These are phyloP conservation scores for Acromyrmex echinatior DNA, from an alignment of 1,140 invertebrate genomes.

Conservation along the genomic window DNA sequence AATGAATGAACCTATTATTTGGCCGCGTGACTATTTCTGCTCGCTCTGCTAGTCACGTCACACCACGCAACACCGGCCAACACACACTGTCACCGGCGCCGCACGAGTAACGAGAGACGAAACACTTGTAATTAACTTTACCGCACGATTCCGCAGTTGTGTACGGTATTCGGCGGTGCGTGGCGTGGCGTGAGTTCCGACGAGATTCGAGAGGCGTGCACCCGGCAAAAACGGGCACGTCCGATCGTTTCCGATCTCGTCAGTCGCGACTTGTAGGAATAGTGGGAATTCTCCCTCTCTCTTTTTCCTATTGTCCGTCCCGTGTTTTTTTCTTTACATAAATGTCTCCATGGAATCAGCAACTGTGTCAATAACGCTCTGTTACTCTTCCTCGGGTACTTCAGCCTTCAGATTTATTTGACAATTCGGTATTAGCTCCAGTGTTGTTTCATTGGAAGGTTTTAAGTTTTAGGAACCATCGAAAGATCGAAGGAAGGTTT, in stretches of 20 bases:
- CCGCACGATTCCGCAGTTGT: background rate
- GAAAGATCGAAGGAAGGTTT: no score
- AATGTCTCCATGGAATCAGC: background rate
- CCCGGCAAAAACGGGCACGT: constrained; percentile 9
- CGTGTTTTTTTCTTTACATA: background rate
- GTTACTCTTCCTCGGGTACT: background rate
- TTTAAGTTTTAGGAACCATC: no score
- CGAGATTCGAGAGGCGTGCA: background rate
- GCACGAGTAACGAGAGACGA: background rate
- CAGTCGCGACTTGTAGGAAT: no score
- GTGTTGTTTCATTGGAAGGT: no score
- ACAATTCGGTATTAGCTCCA: background rate
- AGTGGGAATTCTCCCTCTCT: background rate
- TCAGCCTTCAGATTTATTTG: background rate
- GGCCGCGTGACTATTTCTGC: background rate
- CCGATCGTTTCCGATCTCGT: constrained; percentile 17
- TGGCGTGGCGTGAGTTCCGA: no score
- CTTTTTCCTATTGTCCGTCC: background rate
- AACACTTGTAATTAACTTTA: constrained; percentile 13
- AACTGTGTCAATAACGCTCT: background rate
- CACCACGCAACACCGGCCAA: background rate
- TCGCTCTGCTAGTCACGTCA: background rate
- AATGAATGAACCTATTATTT: constrained; percentile 4
- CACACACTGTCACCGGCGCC: background rate
- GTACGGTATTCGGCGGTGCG: background rate